These are phyloP conservation scores for Ditylenchus weischeri DNA, from an alignment of 2,888 invertebrate genomes.

Conservation along the genomic window DNA sequence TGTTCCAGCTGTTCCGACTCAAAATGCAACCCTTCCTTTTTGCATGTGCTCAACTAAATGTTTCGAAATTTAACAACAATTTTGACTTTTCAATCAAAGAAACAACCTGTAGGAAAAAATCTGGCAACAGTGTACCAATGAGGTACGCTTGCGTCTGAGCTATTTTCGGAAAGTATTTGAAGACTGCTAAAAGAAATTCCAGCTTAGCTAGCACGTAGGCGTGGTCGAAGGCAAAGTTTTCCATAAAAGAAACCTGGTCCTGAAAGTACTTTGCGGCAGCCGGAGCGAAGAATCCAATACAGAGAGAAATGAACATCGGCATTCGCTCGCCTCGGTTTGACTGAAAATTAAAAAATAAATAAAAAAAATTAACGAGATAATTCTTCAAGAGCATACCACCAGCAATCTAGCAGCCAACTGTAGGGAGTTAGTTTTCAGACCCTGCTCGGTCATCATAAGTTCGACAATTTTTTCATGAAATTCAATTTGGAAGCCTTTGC, in stretches of 20 bases:
- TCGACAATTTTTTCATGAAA: slow-evolving; percentile 9
- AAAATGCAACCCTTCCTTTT: slow-evolving; percentile 11
- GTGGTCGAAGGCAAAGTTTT: neutral
- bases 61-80: neutral
- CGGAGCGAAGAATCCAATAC: slow-evolving; percentile 18
- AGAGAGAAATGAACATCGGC: slow-evolving; percentile 14
- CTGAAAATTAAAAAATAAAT: neutral
- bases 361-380: neutral
- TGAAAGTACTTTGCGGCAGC: neutral
- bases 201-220: slow-evolving; percentile 20
- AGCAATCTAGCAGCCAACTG: slow-evolving; percentile 13
- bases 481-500: slow-evolving; percentile 7
- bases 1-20: slow-evolving; percentile 17
- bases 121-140: slow-evolving; percentile 17
- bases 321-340: slow-evolving; percentile 1
- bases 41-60: slow-evolving; percentile 6
- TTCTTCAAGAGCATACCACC: slow-evolving; percentile 5
- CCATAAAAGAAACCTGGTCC: neutral
- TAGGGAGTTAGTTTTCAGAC: slow-evolving; percentile 16
- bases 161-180: slow-evolving; percentile 15
- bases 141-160: slow-evolving; percentile 9
- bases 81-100: neutral
- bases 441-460: slow-evolving; percentile 17
- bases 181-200: slow-evolving; percentile 11
- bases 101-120: slow-evolving; percentile 21